Percentiles rank a stretch among this genome's conserved stretches.
These are phyloP conservation scores for Muscicapa striata DNA, from an alignment of 2,797 vertebrate genomes.

Conservation along the genomic window DNA sequence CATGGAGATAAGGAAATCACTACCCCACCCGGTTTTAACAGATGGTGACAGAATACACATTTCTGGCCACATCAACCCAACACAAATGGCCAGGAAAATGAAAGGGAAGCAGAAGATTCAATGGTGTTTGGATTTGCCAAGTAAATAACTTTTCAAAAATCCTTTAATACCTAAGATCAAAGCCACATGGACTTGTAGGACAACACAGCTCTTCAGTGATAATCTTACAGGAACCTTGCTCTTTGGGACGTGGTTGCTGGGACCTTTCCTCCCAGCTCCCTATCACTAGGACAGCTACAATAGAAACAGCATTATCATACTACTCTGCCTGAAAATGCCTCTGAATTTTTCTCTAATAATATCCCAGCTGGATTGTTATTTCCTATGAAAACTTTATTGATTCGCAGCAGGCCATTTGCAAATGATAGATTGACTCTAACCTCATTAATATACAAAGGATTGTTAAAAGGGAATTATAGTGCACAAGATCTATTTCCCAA, in stretches of 20 bases:
- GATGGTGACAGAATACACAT: too few relatives aligned
- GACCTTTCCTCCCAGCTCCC: background rate
- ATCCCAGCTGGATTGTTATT: constrained; percentile 26
- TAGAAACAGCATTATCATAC: background rate
- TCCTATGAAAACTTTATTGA: constrained; percentile 48
- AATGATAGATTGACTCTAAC: constrained; percentile 50
- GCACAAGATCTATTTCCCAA: background rate
- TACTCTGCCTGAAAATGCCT: background rate
- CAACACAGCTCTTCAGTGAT: background rate
- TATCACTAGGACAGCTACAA: background rate
- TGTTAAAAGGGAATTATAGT: constrained; percentile 10
- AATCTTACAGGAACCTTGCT: background rate
- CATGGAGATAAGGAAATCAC: too few relatives aligned
- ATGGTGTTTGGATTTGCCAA: background rate
- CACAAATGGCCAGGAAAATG: background rate
- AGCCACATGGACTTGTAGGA: background rate
- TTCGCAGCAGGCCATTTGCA: constrained; percentile 31
- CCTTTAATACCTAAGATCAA: background rate
- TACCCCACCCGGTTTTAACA: too few relatives aligned
- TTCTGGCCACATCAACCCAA: too few relatives aligned
- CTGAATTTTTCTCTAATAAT: constrained; percentile 19
- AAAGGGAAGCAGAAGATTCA: background rate
- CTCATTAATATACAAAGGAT: constrained; percentile 43
- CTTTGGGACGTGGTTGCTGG: background rate
- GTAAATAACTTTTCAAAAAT: background rate